A percentile compares a stretch with the other conserved stretches of the same genome.
Conservation (phyloP, 2,113 vertebrate species). For the Oryzias melastigma region DNA sequence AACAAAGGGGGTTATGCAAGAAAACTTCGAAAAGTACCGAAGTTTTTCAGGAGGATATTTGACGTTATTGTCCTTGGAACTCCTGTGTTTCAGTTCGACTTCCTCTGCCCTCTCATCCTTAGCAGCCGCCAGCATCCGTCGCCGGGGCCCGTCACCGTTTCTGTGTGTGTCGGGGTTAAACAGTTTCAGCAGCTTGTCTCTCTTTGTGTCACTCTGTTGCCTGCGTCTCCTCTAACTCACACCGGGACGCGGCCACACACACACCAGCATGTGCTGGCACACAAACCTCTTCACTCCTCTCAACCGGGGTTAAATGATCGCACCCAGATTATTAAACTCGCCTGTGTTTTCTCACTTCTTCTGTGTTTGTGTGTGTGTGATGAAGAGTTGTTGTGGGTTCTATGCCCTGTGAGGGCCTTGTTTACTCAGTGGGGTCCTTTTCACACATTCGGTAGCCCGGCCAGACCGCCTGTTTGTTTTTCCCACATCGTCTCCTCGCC, state of each 20-base stretch:
- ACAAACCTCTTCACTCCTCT: slow-evolving; percentile 74
- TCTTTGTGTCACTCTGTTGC: slow-evolving; percentile 65
- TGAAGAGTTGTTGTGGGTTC: slow-evolving; percentile 74
- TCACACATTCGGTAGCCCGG: slow-evolving; percentile 85
- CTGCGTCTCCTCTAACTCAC: slow-evolving; percentile 49
- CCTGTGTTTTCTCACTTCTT: slow-evolving; percentile 56
- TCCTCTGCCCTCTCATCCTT: slow-evolving; percentile 15
- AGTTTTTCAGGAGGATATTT: not conserved
- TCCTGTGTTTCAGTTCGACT: slow-evolving; percentile 2
- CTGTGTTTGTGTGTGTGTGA: slow-evolving; percentile 55
- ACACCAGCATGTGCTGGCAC: slow-evolving; percentile 46
- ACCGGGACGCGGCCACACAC: slow-evolving; percentile 43
- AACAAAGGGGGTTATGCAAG: slow-evolving; percentile 14
- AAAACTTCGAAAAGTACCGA: slow-evolving; percentile 16
- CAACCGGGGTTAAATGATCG: slow-evolving; percentile 75
- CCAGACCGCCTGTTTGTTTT: slow-evolving; percentile 95
- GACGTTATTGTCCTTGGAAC: too few relatives aligned
- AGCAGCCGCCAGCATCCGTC: slow-evolving; percentile 35
- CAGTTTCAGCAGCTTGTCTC: slow-evolving; percentile 64
- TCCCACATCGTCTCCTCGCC: slow-evolving; percentile 93
- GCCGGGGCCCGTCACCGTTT: slow-evolving; percentile 18
- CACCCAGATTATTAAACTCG: slow-evolving; percentile 75
- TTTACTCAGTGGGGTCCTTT: slow-evolving; percentile 80
- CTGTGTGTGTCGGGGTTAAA: slow-evolving; percentile 69
- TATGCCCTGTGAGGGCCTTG: slow-evolving; percentile 73